Evolutionary conservation across 2,888 invertebrate species (phyloP).

Genomic region (Scaptomyza cyrtandrae): DNA sequence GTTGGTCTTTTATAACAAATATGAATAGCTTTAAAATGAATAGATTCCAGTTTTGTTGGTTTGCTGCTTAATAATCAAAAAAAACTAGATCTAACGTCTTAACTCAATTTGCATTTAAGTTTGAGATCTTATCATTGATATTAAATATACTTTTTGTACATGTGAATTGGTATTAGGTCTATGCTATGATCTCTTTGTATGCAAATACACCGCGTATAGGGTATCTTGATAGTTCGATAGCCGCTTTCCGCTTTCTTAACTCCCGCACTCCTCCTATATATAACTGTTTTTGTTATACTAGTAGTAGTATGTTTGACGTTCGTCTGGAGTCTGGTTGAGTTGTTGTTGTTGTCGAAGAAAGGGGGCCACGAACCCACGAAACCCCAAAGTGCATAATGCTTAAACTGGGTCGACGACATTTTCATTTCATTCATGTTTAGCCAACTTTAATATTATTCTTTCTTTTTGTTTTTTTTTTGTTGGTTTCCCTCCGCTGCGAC

Average conservation of each 20-base stretch:
- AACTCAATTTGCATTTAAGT: no score
- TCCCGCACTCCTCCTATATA: background rate
- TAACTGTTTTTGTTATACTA: background rate
- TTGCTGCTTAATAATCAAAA: no score
- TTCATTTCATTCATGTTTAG: conserved; percentile 12
- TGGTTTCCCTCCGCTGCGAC: conserved; percentile 20
- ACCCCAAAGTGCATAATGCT: conserved; percentile 50
- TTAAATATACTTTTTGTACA: no score
- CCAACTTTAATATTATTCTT: conserved; percentile 36
- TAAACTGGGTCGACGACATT: conserved; percentile 61
- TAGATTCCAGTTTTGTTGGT: no score
- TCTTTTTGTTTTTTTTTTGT: background rate
- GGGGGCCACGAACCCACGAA: conserved; percentile 45
- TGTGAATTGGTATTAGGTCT: no score
- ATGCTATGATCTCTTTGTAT: no score
- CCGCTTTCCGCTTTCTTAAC: background rate
- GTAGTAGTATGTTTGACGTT: conserved; percentile 18
- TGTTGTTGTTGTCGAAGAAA: conserved; percentile 40
- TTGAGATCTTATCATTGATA: no score
- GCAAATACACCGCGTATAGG: background rate
- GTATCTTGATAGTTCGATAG: background rate
- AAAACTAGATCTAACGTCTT: no score
- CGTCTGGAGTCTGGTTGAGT: conserved; percentile 16
- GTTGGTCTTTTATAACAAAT: no score
- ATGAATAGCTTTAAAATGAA: no score